Base-by-base conservation (phyloP, 2,888 invertebrate genomes). In the Ctenicera cuprea region DNA sequence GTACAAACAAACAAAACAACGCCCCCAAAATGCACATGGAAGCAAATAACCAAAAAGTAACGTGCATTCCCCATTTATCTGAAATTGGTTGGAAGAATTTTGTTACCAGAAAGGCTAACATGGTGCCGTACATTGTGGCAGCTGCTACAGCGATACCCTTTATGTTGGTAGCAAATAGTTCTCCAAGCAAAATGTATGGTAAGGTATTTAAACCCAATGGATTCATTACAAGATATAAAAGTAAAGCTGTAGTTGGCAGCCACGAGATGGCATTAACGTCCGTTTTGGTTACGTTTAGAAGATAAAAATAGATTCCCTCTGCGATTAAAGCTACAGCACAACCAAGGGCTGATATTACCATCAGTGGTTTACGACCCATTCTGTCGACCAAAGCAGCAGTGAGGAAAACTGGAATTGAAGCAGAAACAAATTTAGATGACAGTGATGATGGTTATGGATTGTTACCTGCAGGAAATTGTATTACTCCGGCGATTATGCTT, bases 161-260 rank as follows among this genome's bases (percentile, higher is more conserved):
- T 0, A 92, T 90, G 75, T 91, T 91, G 0, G 91, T 90, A 0
- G 92, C 90, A 79, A 92, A 92, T 3, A 92, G 79, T 81, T 92
- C 92, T 0, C 91, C 91, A 80, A 92, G 89, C 86, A 92, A 88
- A 76, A 92, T 89, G 74, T 91, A 91, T 0, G 92, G 89, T 33
- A 92, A 80, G 20, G 91, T 91, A 0, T 90, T 91, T 37, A 92
- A 84, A 0, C 92, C 92, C 4, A 90, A 82, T 0, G 91, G 89
- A 63, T 91, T 90, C n/a, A 90, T 83, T 2, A 92, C 81, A 59
- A 91, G 90, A 79, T 91, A 92, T 9, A 89, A 85, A 52, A 91
- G 82, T 0, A 92, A 86, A 0, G 90, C 90, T 0, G 88, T 80
- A 26, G 91, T 84, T 16, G 91, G 90, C 54, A 92, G 78, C 83